Evolutionary conservation across 1,140 invertebrate genomes (phyloP).

Genomic region (Anastrepha obliqua): DNA sequence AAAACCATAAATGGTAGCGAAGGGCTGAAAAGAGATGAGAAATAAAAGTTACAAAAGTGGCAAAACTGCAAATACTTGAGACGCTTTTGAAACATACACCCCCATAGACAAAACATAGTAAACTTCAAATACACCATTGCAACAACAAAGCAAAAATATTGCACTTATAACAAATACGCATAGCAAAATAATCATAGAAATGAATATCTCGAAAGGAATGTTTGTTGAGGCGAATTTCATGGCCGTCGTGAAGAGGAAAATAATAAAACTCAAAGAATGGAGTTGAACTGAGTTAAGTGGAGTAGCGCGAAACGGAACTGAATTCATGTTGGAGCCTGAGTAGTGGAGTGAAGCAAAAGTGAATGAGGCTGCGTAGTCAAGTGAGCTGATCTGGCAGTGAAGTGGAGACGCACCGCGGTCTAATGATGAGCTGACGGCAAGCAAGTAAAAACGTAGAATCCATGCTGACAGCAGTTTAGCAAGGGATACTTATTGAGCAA

Average conservation of each 20-base stretch:
- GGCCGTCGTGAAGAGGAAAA: neutral
- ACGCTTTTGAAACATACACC: neutral
- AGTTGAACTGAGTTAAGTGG: neutral
- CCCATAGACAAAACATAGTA: neutral
- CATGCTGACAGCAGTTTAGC: too few species aligned
- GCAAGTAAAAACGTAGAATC: neutral
- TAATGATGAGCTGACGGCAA: conserved; percentile 44
- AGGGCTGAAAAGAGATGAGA: neutral
- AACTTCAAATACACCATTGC: neutral
- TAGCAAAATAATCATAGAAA: conserved; percentile 8
- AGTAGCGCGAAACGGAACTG: neutral
- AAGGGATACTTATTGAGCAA: conserved; percentile 3
- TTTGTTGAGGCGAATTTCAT: neutral
- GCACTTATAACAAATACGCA: neutral
- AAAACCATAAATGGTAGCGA: neutral
- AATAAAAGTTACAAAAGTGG: conserved; percentile 15
- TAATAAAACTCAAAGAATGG: neutral
- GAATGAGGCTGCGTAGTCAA: neutral
- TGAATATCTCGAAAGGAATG: conserved; percentile 7
- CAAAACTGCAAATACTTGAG: conserved; percentile 44
- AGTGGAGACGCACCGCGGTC: neutral
- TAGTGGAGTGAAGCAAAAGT: neutral
- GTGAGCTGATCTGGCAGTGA: conserved; percentile 25
- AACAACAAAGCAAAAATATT: conserved; percentile 38
- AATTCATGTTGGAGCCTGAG: neutral